phyloP scores from a whole-genome alignment of 1,140 invertebrate genomes.

The Cydia pomonella region DNA sequence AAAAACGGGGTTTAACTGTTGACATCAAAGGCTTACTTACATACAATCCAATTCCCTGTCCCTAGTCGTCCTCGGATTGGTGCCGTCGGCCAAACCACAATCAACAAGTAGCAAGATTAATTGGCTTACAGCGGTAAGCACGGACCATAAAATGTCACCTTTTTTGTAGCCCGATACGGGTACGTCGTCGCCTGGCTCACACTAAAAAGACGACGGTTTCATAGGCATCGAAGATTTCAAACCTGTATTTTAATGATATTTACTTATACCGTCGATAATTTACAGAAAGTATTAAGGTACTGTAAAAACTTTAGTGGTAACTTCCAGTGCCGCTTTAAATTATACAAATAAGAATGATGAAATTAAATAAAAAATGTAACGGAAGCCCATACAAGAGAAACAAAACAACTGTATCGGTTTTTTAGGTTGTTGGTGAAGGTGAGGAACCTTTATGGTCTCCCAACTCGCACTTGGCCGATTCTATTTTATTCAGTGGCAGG shows the following conservation, averaged over 20 bases:
- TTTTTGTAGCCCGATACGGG: neutral
- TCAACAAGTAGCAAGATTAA: slow-evolving; percentile 18
- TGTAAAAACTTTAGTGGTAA: too few relatives aligned
- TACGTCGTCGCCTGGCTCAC: neutral
- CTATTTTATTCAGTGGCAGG: neutral
- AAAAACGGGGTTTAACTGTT: neutral
- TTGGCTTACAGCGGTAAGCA: neutral
- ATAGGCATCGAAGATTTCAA: neutral
- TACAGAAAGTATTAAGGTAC: too few relatives aligned
- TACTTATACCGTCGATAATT: too few relatives aligned
- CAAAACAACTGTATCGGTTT: too few relatives aligned
- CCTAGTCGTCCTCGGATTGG: neutral
- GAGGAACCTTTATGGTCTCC: too few relatives aligned
- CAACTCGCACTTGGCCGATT: neutral
- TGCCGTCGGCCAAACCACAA: neutral
- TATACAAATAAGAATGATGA: too few relatives aligned
- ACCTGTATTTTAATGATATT: too few relatives aligned
- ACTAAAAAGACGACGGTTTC: neutral
- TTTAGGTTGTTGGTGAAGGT: too few relatives aligned
- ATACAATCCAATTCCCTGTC: neutral
- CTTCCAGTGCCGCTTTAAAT: too few relatives aligned
- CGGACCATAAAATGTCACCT: neutral
- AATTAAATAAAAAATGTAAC: too few relatives aligned
- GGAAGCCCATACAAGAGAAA: too few relatives aligned
- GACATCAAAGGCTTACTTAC: neutral